Evolutionary conservation across 1,140 invertebrate genomes (phyloP).

Genomic region (Achroia grisella): DNA sequence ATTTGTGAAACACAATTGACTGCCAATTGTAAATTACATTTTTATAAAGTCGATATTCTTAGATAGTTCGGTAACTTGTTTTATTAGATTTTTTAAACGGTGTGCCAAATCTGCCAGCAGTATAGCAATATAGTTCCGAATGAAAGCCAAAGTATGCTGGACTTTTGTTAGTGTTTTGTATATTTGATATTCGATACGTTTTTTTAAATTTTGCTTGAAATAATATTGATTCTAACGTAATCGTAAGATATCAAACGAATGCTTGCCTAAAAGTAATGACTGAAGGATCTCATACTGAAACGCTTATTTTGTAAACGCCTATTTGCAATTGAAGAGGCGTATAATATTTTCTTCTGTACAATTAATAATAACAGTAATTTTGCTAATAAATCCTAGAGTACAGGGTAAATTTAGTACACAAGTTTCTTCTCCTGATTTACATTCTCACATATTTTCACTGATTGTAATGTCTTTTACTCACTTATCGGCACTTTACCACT

Average conservation of each 20-base stretch:
- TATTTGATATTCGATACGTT: conserved; percentile 22
- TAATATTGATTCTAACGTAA: conserved; percentile 19
- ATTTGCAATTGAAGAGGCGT: conserved; percentile 9
- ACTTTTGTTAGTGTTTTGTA: conserved; percentile 23
- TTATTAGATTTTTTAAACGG: conserved; percentile 58
- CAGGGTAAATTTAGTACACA: conserved; percentile 71
- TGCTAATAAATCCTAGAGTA: conserved; percentile 69
- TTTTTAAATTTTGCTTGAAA: conserved; percentile 42
- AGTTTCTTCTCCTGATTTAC: conserved; percentile 59
- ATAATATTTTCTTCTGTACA: conserved; percentile 22
- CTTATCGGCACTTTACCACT: conserved; percentile 63
- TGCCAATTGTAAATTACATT: conserved; percentile 68
- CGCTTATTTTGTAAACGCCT: conserved; percentile 24
- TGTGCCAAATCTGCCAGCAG: conserved; percentile 56
- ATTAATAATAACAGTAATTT: conserved; percentile 45
- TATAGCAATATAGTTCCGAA: conserved; percentile 24
- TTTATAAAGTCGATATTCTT: conserved; percentile 69
- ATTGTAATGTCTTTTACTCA: conserved; percentile 58
- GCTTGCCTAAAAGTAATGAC: conserved; percentile 60
- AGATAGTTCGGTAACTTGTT: conserved; percentile 68
- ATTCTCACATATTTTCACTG: conserved; percentile 63
- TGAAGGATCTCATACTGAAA: conserved; percentile 37
- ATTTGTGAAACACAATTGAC: conserved; percentile 64
- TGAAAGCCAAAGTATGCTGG: conserved; percentile 29
- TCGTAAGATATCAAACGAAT: conserved; percentile 38